Base-by-base conservation (phyloP, 2,113 vertebrate species). In the Calyptommatus sinebrachiatus region DNA sequence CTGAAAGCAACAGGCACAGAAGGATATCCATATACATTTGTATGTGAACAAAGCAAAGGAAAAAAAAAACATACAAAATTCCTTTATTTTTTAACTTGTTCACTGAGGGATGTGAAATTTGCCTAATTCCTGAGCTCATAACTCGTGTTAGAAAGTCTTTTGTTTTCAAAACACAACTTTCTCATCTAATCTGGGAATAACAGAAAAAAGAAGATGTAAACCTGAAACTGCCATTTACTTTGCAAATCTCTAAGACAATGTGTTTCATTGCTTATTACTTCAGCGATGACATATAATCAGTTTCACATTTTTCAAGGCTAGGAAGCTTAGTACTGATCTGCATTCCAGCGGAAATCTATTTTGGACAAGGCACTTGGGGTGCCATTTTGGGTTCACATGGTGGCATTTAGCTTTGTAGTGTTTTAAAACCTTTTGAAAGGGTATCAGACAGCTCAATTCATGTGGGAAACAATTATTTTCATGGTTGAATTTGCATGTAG, bases 231-330 rank as follows among this genome's bases (percentile, higher is more conserved):
- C 87, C 78, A 76, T 89, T 18, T 18, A 68, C 78, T 80, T 70
- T 88, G 72, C 71, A 83, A 79, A 88, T 89, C 26, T 60, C 66
- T 6, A 48, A 89, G 76, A 88, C 26, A 57, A 73, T 93, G 78
- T 80, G 60, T 84, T 92, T 91, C 78, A 86, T 26, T 29, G 79
- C 63, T 87, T 91, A 88, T 85, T 89, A 92, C 60, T 83, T 92
- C 82, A 87, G 84, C 84, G 81, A 92, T 86, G 93, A 90, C 29
- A 31, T 87, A 76, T 83, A 92, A 94, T 94, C 92, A 92, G 89
- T 94, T 92, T 91, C 86, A 90, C 62, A 84, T 89, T 73, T 91
- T 88, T 70, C 66, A 83, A 84, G 81, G 90, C 76, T 50, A 77
- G 45, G 74, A 72, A 63, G 87, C 85, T 89, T 83, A 79, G 57